Evolutionary conservation across 2,113 vertebrate species (phyloP), one percentile per base, ranked within the genome.

Genomic region (Paramisgurnus dabryanus): DNA sequence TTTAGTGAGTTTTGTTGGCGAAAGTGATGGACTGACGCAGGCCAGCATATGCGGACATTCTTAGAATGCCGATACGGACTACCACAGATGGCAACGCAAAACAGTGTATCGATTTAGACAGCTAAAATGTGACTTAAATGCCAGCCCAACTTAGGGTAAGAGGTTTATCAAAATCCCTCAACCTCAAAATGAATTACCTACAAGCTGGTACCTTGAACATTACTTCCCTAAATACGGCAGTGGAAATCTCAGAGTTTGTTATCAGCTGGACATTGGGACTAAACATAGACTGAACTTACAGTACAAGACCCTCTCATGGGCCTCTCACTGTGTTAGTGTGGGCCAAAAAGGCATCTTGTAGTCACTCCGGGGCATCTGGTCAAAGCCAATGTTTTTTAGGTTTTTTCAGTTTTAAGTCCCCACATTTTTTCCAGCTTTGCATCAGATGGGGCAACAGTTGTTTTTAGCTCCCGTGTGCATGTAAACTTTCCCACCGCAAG

Each of bases 401-500:
- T 22, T 22, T 22, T 22, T 22, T 58, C 17, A 17, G 3, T n/a
- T 58, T 58, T 58, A 72, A 60, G 75, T 81, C 68, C 43, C 57
- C 55, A 80, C 27, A 80, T 34, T 80, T 82, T 82, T 67, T 58
- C 41, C 67, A n/a, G 64, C 45, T 63, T 80, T 78, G 69, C 82
- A 65, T 72, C 67, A 76, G 49, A 57, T 61, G 45, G 55, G 65
- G 76, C 78, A 60, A 71, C 82, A 58, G 17, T 58, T 58, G 17
- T n/a, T 58, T 58, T 58, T 58, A 81, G 83, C 81, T 80, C 76
- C 76, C 60, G 50, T 63, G 66, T 71, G 45, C 49, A 72, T 61
- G 81, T 66, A 66, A 84, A 85, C 79, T 80, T 82, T 82, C 78
- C 82, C 76, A 82, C 71, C 71, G 18, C 39, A 3, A 5, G 57